These are phyloP conservation scores for Drosophila melanocephala DNA, from an alignment of 2,888 invertebrate species.

Conservation along the genomic window DNA sequence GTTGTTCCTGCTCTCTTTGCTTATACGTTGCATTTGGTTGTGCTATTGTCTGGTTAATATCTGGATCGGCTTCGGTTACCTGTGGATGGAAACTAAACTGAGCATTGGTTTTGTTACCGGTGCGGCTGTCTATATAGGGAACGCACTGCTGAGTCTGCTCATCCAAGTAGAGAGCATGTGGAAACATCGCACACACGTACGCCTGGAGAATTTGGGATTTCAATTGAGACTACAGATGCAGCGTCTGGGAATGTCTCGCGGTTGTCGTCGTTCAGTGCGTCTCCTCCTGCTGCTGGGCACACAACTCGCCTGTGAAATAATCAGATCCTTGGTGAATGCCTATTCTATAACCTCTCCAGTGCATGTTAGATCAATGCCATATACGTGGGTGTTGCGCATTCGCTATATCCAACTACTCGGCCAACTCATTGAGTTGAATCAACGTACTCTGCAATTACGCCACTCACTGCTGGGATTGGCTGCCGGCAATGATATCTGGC, in stretches of 20 bases:
- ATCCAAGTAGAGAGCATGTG: slow-evolving; percentile 56
- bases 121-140: slow-evolving; percentile 34
- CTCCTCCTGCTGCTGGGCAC: slow-evolving; percentile 44
- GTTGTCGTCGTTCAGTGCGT: slow-evolving; percentile 20
- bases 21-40: slow-evolving; percentile 46
- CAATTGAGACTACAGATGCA: slow-evolving; percentile 55
- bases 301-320: slow-evolving; percentile 46
- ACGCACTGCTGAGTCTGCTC: slow-evolving; percentile 37
- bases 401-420: slow-evolving; percentile 76
- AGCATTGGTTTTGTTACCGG: slow-evolving; percentile 49
- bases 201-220: slow-evolving; percentile 38
- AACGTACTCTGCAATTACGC: slow-evolving; percentile 54
- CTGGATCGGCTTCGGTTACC: background rate
- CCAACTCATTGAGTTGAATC: slow-evolving; percentile 64
- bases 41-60: slow-evolving; percentile 39
- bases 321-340: slow-evolving; percentile 54
- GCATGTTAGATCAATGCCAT: slow-evolving; percentile 58
- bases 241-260: slow-evolving; percentile 53
- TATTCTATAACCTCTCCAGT: slow-evolving; percentile 33
- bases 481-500: slow-evolving; percentile 71
- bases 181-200: slow-evolving; percentile 30
- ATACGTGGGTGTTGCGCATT: slow-evolving; percentile 69
- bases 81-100: accelerated
- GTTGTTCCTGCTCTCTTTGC: slow-evolving; percentile 27
- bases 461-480: slow-evolving; percentile 56